phyloP scores from a whole-genome alignment of 2,888 invertebrate genomes.

The Xanthorhoe designata region DNA sequence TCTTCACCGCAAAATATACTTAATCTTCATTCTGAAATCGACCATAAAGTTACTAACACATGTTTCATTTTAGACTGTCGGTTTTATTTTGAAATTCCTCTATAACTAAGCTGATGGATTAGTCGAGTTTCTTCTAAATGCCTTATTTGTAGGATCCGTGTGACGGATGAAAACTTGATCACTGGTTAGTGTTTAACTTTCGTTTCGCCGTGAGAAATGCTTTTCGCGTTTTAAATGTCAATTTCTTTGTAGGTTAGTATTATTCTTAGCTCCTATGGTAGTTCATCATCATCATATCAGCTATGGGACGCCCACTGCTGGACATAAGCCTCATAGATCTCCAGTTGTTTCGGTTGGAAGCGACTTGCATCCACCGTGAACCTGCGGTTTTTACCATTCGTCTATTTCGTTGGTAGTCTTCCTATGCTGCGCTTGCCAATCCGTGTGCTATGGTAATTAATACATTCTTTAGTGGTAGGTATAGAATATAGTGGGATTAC shows the following conservation, averaged over 20 bases:
- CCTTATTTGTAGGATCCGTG: constrained; percentile 38
- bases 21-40: constrained; percentile 11
- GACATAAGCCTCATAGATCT: no score
- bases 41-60: constrained; percentile 13
- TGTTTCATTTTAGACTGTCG: constrained; percentile 9
- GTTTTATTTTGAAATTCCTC: constrained; percentile 16
- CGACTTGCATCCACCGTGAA: no score
- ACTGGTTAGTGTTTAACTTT: constrained; percentile 31
- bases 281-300: no score
- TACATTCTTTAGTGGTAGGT: no score
- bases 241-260: not conserved
- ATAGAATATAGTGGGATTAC: no score
- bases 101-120: constrained; percentile 19
- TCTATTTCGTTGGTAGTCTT: no score
- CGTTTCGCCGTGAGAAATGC: constrained; percentile 36
- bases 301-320: no score
- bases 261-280: no score
- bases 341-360: no score
- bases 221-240: constrained; percentile 9
- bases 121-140: constrained; percentile 31
- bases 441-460: no score
- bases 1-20: constrained; percentile 13
- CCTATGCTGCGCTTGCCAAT: no score
- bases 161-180: constrained; percentile 35
- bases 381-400: no score